Conservation (phyloP, 2,888 invertebrate genomes). For the Bugula neritina region DNA sequence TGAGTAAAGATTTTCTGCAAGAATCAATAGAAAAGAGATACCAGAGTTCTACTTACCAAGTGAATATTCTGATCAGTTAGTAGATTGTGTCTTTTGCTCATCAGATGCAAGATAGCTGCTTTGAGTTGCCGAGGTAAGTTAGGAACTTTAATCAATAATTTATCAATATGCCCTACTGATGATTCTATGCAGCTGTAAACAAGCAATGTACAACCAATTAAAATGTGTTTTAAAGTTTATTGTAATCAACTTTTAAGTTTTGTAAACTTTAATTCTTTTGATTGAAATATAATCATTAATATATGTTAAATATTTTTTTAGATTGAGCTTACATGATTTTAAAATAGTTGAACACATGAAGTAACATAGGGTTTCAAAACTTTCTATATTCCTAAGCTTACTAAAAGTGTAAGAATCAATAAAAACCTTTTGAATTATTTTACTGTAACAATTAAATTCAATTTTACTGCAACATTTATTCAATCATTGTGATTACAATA, state of each 20-base stretch:
- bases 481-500: too few relatives aligned
- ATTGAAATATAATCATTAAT: background rate
- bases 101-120: background rate
- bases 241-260: background rate
- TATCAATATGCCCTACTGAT: background rate
- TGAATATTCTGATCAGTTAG: background rate
- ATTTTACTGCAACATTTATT: too few relatives aligned
- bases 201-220: background rate
- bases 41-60: constrained; percentile 6
- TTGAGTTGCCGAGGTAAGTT: background rate
- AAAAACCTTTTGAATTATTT: too few relatives aligned
- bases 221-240: background rate
- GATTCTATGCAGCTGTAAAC: background rate
- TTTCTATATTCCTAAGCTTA: too few relatives aligned
- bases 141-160: background rate
- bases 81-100: constrained; percentile 15
- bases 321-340: too few relatives aligned
- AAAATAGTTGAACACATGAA: too few relatives aligned
- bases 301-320: background rate
- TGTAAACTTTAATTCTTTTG: background rate
- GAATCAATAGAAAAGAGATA: too few relatives aligned
- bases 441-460: too few relatives aligned
- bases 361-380: too few relatives aligned
- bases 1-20: too few relatives aligned
- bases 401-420: too few relatives aligned